phyloP scores from a whole-genome alignment of 2,113 vertebrate species.

The Cygnus atratus region DNA sequence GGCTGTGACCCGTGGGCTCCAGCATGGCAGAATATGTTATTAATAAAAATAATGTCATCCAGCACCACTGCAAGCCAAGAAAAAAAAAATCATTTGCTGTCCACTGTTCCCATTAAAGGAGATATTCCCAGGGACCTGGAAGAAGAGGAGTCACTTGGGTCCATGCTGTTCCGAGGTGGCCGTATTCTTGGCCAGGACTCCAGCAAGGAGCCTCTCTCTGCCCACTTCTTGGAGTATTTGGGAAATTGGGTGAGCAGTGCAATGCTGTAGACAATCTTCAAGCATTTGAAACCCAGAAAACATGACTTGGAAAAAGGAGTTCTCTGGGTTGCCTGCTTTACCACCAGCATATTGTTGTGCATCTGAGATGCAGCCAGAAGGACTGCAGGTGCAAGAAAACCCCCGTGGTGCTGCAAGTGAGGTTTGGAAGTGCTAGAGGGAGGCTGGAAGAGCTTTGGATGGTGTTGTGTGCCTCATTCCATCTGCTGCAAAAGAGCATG shows the following conservation, averaged over 20 bases:
- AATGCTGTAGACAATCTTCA: neutral
- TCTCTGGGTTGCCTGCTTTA: neutral
- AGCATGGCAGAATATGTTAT: neutral
- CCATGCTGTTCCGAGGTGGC: neutral
- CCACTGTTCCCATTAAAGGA: neutral
- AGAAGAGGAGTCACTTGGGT: neutral
- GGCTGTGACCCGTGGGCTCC: neutral
- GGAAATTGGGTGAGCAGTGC: neutral
- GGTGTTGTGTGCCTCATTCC: accelerated
- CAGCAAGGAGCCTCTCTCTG: neutral
- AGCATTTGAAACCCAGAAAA: neutral
- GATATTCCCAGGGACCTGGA: neutral
- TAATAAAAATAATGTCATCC: slow-evolving; percentile 9
- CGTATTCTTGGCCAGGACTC: neutral
- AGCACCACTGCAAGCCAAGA: neutral
- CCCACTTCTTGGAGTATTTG: neutral
- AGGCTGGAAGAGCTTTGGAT: neutral
- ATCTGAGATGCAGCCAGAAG: neutral
- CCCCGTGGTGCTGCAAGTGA: neutral
- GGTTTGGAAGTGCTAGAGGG: neutral
- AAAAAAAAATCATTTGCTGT: neutral
- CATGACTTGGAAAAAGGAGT: neutral
- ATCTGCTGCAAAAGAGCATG: accelerated
- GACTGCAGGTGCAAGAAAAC: accelerated
- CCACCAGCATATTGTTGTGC: neutral